phyloP scores from a whole-genome alignment of 2,888 invertebrate species.

The Lycocerus yunnanus region DNA sequence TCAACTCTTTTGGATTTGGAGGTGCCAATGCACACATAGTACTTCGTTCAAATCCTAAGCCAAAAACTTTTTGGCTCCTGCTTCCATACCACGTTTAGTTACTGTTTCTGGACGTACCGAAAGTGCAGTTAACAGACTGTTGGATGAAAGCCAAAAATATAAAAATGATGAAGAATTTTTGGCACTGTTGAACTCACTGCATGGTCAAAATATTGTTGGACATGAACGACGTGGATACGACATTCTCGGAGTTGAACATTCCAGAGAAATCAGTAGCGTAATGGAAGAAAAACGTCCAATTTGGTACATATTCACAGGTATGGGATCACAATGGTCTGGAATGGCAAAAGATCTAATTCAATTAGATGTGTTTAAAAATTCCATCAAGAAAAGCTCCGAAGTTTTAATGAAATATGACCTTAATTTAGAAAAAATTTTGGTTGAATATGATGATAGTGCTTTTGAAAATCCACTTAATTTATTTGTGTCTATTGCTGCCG shows the following conservation, averaged over 20 bases:
- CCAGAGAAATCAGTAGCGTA: slow-evolving; percentile 58
- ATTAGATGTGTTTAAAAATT: slow-evolving; percentile 79
- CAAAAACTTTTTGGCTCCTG: slow-evolving; percentile 62
- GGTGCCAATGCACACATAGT: slow-evolving; percentile 95
- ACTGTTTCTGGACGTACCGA: slow-evolving; percentile 85
- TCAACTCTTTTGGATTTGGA: slow-evolving; percentile 98
- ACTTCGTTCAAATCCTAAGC: slow-evolving; percentile 78
- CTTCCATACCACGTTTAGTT: slow-evolving; percentile 69
- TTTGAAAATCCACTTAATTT: slow-evolving; percentile 88
- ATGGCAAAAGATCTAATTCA: slow-evolving; percentile 89
- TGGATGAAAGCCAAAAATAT: slow-evolving; percentile 65
- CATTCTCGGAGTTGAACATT: slow-evolving; percentile 64
- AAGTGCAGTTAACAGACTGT: slow-evolving; percentile 70
- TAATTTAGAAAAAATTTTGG: slow-evolving; percentile 80
- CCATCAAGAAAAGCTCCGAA: slow-evolving; percentile 76
- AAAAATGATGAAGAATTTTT: slow-evolving; percentile 74
- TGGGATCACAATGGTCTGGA: slow-evolving; percentile 98
- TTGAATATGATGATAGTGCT: slow-evolving; percentile 75
- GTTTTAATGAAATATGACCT: slow-evolving; percentile 78
- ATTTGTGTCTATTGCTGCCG: slow-evolving; percentile 92
- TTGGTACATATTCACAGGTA: slow-evolving; percentile 96
- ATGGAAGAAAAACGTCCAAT: slow-evolving; percentile 73
- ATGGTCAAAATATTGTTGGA: slow-evolving; percentile 70
- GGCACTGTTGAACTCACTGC: slow-evolving; percentile 76
- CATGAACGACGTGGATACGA: slow-evolving; percentile 84